phyloP scores from a whole-genome alignment of 1,140 invertebrate species.

The Arctopsyche grandis region DNA sequence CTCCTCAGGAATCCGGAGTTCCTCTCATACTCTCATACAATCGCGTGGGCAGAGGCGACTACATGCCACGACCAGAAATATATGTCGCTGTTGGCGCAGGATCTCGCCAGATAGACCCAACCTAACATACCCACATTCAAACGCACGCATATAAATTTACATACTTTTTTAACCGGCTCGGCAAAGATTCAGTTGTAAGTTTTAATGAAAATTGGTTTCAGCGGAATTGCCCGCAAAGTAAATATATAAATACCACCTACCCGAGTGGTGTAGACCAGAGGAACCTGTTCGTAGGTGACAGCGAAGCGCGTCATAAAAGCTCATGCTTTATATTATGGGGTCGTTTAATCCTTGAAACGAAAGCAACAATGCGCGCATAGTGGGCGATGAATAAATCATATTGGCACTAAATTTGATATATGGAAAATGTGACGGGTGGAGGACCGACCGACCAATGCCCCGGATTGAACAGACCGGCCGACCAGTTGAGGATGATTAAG shows the following conservation, averaged over 20 bases:
- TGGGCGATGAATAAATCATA: conserved; percentile 15
- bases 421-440: conserved; percentile 10
- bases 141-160: conserved; percentile 4
- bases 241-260: too few relatives aligned
- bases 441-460: background rate
- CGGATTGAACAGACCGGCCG: background rate
- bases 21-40: conserved; percentile 14
- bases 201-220: too few relatives aligned
- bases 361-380: conserved; percentile 6
- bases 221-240: background rate
- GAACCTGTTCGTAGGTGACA: too few relatives aligned
- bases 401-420: conserved; percentile 25
- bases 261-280: too few relatives aligned
- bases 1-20: conserved; percentile 31
- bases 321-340: too few relatives aligned
- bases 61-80: conserved; percentile 39
- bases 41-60: conserved; percentile 37
- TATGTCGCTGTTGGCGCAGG: conserved; percentile 32
- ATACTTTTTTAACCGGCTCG: background rate
- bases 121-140: conserved; percentile 6
- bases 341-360: background rate
- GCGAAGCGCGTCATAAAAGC: too few relatives aligned
- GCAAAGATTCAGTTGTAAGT: background rate
- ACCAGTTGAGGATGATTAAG: conserved; percentile 27
- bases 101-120: conserved; percentile 30